Evolutionary conservation across 2,888 invertebrate genomes (phyloP).

Genomic region (Morpho achilles): DNA sequence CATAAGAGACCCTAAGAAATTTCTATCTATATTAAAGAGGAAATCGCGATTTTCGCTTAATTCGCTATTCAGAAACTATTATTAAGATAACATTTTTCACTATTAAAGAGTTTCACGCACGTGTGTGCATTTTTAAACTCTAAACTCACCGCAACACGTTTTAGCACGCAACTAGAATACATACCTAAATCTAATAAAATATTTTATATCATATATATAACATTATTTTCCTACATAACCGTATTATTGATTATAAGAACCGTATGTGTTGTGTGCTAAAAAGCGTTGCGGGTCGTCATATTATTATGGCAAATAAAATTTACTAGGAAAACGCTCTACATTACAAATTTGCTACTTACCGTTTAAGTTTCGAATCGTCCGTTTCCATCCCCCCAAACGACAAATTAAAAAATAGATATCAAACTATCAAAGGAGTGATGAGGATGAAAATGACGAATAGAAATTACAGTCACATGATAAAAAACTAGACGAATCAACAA

Average conservation of each 20-base stretch:
- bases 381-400: conserved; percentile 7
- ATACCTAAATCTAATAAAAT: conserved; percentile 53
- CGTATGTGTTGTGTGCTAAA: conserved; percentile 38
- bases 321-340: conserved; percentile 48
- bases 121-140: conserved; percentile 37
- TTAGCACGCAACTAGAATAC: conserved; percentile 9
- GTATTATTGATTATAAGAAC: conserved; percentile 33
- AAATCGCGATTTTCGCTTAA: conserved; percentile 37
- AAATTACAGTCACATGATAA: conserved; percentile 7
- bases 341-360: conserved; percentile 63
- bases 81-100: conserved; percentile 32
- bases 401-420: conserved; percentile 23
- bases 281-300: conserved; percentile 38
- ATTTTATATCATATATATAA: conserved; percentile 45
- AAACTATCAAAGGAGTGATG: conserved; percentile 16
- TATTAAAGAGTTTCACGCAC: conserved; percentile 37
- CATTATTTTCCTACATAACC: conserved; percentile 44
- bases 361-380: conserved; percentile 27
- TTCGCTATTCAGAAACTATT: conserved; percentile 50
- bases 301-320: conserved; percentile 48
- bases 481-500: conserved; percentile 10
- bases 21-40: conserved; percentile 33
- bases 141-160: conserved; percentile 24
- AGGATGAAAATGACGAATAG: conserved; percentile 14
- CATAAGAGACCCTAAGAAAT: conserved; percentile 39